phyloP scores from a whole-genome alignment of 2,888 invertebrate genomes.

The Mechanitis mazaeus region DNA sequence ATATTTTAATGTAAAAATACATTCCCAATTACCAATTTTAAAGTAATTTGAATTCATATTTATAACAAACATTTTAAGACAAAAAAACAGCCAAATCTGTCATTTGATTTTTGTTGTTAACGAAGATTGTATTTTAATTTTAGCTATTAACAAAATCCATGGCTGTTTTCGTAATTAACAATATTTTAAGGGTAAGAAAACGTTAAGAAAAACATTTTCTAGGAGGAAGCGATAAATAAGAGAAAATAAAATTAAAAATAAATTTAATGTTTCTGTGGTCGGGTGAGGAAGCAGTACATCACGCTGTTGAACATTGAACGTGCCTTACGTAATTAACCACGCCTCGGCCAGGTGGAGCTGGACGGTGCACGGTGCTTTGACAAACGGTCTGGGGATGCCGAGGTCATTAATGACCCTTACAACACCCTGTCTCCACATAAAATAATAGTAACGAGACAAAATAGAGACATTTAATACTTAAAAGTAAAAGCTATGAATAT shows the following conservation, averaged over 20 bases:
- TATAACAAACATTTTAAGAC: too few relatives aligned
- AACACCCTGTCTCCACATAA: conserved; percentile 30
- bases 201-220: conserved; percentile 14
- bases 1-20: too few relatives aligned
- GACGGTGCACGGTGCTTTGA: conserved; percentile 50
- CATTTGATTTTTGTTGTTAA: too few relatives aligned
- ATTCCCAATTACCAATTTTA: too few relatives aligned
- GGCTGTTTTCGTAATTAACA: conserved; percentile 3
- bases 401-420: conserved; percentile 47
- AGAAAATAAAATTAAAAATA: conserved; percentile 24
- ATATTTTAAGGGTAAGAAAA: conserved; percentile 9
- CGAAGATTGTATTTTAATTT: background rate
- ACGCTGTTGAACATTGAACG: conserved; percentile 58
- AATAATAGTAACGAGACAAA: too few relatives aligned
- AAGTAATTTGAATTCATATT: too few relatives aligned
- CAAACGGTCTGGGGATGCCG: conserved; percentile 61
- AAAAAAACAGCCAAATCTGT: too few relatives aligned
- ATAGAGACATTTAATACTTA: too few relatives aligned
- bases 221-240: conserved; percentile 23
- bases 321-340: conserved; percentile 66
- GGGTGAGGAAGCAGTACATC: conserved; percentile 63
- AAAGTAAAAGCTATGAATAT: too few relatives aligned
- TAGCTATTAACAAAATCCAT: background rate
- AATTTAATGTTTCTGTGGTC: conserved; percentile 31
- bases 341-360: conserved; percentile 46